Evolutionary conservation across 2,888 invertebrate genomes (phyloP), one percentile per base, ranked within the genome.

Genomic region (Escarpia spicata): DNA sequence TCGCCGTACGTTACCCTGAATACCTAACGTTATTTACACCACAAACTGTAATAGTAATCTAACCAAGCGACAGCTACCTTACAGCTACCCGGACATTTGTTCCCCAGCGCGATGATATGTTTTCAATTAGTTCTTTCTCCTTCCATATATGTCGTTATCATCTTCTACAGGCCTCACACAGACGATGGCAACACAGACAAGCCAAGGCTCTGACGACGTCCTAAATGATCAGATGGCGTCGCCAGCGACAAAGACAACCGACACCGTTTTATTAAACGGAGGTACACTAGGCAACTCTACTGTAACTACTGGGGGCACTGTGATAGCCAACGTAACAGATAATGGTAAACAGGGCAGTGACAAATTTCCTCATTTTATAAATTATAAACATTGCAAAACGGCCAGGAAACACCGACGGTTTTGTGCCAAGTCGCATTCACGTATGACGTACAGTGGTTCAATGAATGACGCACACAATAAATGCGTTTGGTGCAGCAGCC

Each of bases 401-500:
- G 75, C 26, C n/a, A 75, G 75, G 75, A 75, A 19, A 6, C 75
- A 75, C 26, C 75, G 75, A 75, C 19, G 19, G 3, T n/a, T 19
- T 75, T 75, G 19, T 75, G 75, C 75, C 75, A 75, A 75, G n/a
- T 75, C 75, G 75, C 75, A 75, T 1, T 26, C 75, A 26, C n/a
- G 26, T 75, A 26, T 6, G 26, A 26, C 26, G 26, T 6, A 26
- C 75, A 26, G 19, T 26, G 75, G n/a, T 3, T 75, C 75, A 75
- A 75, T 75, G 75, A 15, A 26, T 26, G 75, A 75, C 3, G 19
- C 75, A 75, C 75, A 26, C 75, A 75, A 26, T 75, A 75, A 75
- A 26, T 75, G 75, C 75, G n/a, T 75, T 75, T 75, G 75, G 75
- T 75, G 75, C 75, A 75, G 75, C 75, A 75, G 75, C 26, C 75